These are phyloP conservation scores for Drosophila pruinosa DNA, from an alignment of 1,140 invertebrate species.

Conservation along the genomic window DNA sequence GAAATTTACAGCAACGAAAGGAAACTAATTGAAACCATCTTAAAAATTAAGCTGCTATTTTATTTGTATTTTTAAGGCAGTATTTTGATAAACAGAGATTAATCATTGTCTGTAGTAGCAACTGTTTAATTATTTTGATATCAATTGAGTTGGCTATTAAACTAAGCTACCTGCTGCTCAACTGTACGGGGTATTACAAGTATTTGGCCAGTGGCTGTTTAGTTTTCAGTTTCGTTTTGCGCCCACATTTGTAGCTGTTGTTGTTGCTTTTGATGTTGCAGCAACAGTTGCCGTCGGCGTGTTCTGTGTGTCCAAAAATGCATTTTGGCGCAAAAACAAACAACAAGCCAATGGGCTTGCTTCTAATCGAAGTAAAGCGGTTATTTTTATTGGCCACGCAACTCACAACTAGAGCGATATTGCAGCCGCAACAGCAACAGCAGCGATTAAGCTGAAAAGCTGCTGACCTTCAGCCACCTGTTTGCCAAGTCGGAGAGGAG, in stretches of 20 bases:
- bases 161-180: neutral
- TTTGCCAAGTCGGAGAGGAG: constrained; percentile 52
- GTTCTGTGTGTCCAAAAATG: constrained; percentile 16
- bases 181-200: constrained; percentile 1
- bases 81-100: no score
- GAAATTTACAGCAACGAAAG: no score
- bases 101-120: no score
- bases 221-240: constrained; percentile 66
- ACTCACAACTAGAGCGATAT: constrained; percentile 6
- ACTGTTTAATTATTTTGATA: no score
- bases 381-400: neutral
- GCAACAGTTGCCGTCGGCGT: constrained; percentile 13
- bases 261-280: neutral
- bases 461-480: constrained; percentile 70
- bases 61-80: no score
- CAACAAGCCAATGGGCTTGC: neutral
- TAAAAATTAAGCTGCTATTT: no score
- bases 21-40: no score
- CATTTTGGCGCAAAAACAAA: constrained; percentile 1
- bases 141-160: no score
- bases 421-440: neutral
- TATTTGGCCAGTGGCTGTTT: constrained; percentile 51
- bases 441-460: constrained; percentile 28
- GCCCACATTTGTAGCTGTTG: constrained; percentile 18
- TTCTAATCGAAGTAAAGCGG: constrained; percentile 18